Evolutionary conservation across 2,888 invertebrate genomes (phyloP), one percentile per base, ranked within the genome.

Genomic region (Eristalis pertinax): DNA sequence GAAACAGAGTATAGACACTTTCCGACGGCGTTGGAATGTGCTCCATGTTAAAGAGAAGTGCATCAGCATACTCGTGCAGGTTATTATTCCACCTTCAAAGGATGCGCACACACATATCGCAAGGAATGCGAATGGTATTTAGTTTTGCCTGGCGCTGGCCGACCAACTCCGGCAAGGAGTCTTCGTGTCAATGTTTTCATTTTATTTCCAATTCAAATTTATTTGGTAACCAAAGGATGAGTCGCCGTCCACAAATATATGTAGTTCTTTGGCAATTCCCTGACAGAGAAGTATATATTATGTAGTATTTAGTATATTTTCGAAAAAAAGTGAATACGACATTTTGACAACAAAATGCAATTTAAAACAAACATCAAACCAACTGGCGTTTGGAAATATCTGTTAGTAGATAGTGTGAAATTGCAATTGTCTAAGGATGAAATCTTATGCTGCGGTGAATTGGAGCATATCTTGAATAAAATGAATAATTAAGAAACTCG

Each of bases 51-150:
- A 80, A 73, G 64, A 76, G 87, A 80, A 87, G 87, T 84, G 79
- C 87, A 87, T 87, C 87, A 87, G 80, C 87, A 87, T 84, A 87
- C 87, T 87, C 87, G 87, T 87, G 87, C 87, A 87, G 84, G 87
- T 84, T 87, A 84, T 87, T 84, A 87, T 84, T 87, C 87, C 76
- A 87, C 74, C 87, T 76, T 87, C 87, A 87, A 87, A 87, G 87
- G 87, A 84, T 80, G 87, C 84, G 87, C 79, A 67, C 69, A 72
- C 79, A 87, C 84, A 87, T 84, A 84, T 84, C 79, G 84, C 58
- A 79, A 78, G 76, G 69, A 78, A 82, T 76, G 79, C 67, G 79
- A 79, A 79, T 83, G 84, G 73, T 87, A 84, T 84, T 86, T 76
- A 76, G 73, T 79, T 86, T 87, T 79, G 79, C 87, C 50, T 87